Conservation (phyloP, 2,797 vertebrate genomes). For the Rhinophrynus dorsalis region DNA sequence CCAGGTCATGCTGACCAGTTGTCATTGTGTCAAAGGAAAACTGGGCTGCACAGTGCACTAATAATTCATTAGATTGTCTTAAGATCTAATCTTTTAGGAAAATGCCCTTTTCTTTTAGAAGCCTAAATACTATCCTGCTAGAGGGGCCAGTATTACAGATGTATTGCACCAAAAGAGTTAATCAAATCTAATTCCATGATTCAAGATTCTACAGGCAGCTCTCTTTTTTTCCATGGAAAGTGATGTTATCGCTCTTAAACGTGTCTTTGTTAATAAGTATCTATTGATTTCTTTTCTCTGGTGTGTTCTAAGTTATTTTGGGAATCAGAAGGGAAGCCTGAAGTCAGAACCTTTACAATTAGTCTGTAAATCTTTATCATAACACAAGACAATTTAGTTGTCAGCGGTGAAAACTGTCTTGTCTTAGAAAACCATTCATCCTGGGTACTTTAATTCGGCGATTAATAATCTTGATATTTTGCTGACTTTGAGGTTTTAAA, state of each 20-base stretch:
- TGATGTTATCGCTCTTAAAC: slow-evolving; percentile 47
- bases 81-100: too few species aligned
- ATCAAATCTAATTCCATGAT: neutral
- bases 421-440: neutral
- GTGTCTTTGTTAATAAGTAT: slow-evolving; percentile 53
- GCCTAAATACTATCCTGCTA: neutral
- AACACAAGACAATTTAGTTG: slow-evolving; percentile 7
- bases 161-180: neutral
- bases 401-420: neutral
- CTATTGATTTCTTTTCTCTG: slow-evolving; percentile 54
- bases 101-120: too few species aligned
- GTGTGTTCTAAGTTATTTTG: slow-evolving; percentile 54
- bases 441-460: neutral
- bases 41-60: too few species aligned
- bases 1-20: too few species aligned
- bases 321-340: slow-evolving; percentile 28
- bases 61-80: too few species aligned
- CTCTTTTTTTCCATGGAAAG: slow-evolving; percentile 26
- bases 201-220: neutral
- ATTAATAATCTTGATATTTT: slow-evolving; percentile 14
- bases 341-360: slow-evolving; percentile 36
- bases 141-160: neutral
- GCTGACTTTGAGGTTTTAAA: too few species aligned
- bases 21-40: too few species aligned
- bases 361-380: slow-evolving; percentile 56